These are phyloP conservation scores for Erebia ligea DNA, from an alignment of 2,888 invertebrate genomes.

Conservation along the genomic window DNA sequence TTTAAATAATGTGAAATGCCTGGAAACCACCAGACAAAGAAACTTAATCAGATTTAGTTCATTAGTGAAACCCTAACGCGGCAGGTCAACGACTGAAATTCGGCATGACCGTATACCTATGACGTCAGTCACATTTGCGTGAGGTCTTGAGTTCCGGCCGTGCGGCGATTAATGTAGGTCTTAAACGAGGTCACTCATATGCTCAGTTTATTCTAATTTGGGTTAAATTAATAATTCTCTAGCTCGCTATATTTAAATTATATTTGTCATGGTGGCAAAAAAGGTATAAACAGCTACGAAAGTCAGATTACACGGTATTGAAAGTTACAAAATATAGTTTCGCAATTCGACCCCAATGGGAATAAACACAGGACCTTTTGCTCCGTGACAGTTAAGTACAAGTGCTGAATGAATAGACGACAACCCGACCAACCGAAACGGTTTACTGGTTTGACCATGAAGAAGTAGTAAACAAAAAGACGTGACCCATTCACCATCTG, in stretches of 20 bases:
- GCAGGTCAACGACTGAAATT: constrained; percentile 61
- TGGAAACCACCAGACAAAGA: constrained; percentile 12
- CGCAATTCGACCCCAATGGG: background rate
- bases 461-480: background rate
- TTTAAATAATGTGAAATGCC: too few relatives aligned
- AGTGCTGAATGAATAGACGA: background rate
- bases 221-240: background rate
- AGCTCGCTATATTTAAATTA: background rate
- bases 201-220: background rate
- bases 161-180: constrained; percentile 1
- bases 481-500: background rate
- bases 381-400: background rate
- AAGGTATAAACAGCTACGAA: too few relatives aligned
- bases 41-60: constrained; percentile 44
- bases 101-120: constrained; percentile 50
- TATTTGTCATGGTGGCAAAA: too few relatives aligned
- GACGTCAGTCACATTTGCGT: constrained; percentile 48
- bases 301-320: background rate
- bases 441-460: background rate
- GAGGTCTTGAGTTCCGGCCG: constrained; percentile 28
- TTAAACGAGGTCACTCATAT: constrained; percentile 2
- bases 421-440: constrained; percentile 2
- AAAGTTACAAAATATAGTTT: background rate
- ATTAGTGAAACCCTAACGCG: constrained; percentile 48
- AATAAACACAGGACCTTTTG: background rate